These are phyloP conservation scores for Odontomyia ornata DNA, from an alignment of 2,888 invertebrate genomes.

Conservation along the genomic window DNA sequence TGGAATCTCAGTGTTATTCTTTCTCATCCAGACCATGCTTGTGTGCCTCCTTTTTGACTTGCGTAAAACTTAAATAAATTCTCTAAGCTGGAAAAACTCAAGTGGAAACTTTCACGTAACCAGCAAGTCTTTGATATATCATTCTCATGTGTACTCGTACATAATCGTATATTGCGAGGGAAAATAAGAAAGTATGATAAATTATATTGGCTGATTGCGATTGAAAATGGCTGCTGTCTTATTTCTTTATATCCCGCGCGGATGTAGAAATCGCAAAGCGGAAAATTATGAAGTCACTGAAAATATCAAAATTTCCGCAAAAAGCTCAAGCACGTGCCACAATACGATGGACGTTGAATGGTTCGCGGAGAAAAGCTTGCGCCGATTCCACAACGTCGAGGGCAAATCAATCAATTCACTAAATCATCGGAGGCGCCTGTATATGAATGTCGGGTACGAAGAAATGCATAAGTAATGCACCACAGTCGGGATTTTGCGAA, in stretches of 20 bases:
- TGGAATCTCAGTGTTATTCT: not conserved
- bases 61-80: constrained; percentile 1
- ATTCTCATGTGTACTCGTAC: not conserved
- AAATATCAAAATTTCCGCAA: not conserved
- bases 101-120: not conserved
- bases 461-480: not conserved
- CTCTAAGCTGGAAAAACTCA: not conserved
- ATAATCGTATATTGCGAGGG: too few species aligned
- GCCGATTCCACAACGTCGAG: too few species aligned
- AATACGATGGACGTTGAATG: too few species aligned
- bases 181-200: not conserved
- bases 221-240: not conserved
- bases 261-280: not conserved
- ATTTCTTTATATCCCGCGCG: not conserved
- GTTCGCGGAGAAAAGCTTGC: too few species aligned
- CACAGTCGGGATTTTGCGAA: too few species aligned
- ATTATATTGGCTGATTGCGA: constrained; percentile 3
- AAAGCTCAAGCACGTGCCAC: not conserved
- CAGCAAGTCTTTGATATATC: constrained; percentile 4
- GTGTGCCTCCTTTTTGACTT: not conserved
- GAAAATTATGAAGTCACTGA: not conserved
- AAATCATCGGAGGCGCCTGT: too few species aligned
- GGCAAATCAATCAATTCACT: too few species aligned
- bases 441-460: not conserved
- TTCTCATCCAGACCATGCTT: not conserved